Evolutionary conservation across 2,113 vertebrate genomes (phyloP).

Genomic region (Lophochroa leadbeateri): DNA sequence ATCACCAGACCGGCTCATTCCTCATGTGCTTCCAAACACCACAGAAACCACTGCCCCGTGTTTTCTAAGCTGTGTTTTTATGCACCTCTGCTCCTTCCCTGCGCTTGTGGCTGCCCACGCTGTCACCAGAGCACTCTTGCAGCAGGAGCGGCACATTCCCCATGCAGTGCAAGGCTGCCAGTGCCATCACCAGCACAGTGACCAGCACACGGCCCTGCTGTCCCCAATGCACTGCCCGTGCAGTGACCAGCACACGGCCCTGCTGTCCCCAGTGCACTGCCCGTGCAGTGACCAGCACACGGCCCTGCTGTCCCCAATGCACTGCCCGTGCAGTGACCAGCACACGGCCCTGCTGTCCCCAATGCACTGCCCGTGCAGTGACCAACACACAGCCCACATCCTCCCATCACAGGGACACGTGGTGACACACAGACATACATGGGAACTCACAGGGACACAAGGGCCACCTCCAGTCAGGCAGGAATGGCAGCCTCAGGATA

Average conservation of each 20-base stretch:
- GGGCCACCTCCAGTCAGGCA: background rate
- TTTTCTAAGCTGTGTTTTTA: background rate
- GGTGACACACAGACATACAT: background rate
- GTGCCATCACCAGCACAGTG: background rate
- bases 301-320: too few species aligned
- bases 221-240: too few species aligned
- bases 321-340: too few species aligned
- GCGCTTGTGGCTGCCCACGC: background rate
- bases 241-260: too few species aligned
- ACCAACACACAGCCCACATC: background rate
- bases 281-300: too few species aligned
- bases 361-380: background rate
- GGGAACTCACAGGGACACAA: background rate
- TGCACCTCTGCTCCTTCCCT: background rate
- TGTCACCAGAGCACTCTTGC: background rate
- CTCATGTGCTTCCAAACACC: background rate
- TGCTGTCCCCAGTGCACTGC: too few species aligned
- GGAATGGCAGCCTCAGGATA: background rate
- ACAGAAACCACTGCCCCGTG: background rate
- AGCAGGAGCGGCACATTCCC: background rate
- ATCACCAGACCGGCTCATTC: background rate
- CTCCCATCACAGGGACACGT: background rate
- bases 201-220: too few species aligned
- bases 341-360: too few species aligned
- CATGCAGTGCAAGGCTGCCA: background rate